Evolutionary conservation across 2,888 invertebrate species (phyloP).

Genomic region (Augochlorella aurata): DNA sequence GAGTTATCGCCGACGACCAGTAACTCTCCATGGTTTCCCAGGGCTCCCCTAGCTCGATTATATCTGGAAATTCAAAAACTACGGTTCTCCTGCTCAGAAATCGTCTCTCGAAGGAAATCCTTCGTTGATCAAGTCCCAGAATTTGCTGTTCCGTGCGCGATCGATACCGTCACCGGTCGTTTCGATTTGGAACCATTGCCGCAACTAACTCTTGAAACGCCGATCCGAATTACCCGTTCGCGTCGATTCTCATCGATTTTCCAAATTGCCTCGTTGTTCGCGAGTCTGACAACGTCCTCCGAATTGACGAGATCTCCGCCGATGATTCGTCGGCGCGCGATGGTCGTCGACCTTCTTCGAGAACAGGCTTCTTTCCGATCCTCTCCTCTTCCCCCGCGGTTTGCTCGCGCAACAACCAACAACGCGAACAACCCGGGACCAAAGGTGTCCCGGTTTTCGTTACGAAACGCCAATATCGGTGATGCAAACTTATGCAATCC

Average conservation of each 20-base stretch:
- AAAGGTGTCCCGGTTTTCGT: conserved; percentile 11
- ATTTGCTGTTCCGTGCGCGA: neutral
- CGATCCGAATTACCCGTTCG: neutral
- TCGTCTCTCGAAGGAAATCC: neutral
- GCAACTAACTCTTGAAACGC: neutral
- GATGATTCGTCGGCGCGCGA: neutral
- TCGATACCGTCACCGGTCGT: conserved; percentile 11
- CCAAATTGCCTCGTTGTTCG: too few relatives aligned
- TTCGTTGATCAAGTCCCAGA: neutral
- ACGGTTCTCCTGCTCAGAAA: too few relatives aligned
- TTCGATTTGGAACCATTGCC: neutral
- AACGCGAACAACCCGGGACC: neutral
- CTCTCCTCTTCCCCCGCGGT: neutral
- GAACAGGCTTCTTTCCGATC: neutral
- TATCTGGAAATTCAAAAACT: neutral
- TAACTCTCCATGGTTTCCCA: neutral
- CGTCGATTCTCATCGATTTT: neutral
- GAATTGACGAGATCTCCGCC: too few relatives aligned
- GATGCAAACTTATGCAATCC: conserved; percentile 19
- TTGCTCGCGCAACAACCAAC: neutral
- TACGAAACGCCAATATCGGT: conserved; percentile 18
- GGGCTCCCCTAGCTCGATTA: neutral
- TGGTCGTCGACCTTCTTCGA: conserved; percentile 23
- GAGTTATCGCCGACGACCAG: neutral
- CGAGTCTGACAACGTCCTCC: too few relatives aligned